These are phyloP conservation scores for Malurus splendens DNA, from an alignment of 2,797 vertebrate species.

Conservation along the genomic window DNA sequence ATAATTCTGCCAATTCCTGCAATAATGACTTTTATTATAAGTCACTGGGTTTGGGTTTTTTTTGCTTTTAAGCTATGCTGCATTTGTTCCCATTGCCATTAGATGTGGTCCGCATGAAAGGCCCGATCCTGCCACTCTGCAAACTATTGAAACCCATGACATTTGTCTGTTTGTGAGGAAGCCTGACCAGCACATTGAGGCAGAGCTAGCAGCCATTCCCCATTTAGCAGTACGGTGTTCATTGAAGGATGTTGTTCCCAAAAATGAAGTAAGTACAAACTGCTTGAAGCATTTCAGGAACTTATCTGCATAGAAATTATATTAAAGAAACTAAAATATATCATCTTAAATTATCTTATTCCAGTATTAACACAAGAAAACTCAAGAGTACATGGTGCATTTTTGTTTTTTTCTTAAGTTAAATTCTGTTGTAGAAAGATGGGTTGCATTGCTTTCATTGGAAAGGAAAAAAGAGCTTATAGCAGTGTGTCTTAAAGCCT, in stretches of 20 bases:
- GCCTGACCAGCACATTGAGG: conserved; percentile 37
- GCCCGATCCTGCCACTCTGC: not conserved
- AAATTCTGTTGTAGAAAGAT: not conserved
- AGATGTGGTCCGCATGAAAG: not conserved
- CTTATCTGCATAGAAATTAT: not conserved
- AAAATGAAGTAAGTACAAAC: conserved; percentile 66
- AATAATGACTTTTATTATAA: not conserved
- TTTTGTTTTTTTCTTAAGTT: not conserved
- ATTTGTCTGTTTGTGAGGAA: conserved; percentile 64
- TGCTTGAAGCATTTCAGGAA: not conserved
- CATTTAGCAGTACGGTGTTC: conserved; percentile 71
- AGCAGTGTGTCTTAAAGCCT: not conserved
- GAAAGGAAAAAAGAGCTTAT: not conserved
- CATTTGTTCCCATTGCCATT: conserved; percentile 13
- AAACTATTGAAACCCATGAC: conserved; percentile 29
- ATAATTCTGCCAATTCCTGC: not conserved
- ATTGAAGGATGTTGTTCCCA: conserved; percentile 73
- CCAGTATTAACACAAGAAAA: not conserved
- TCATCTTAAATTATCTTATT: not conserved
- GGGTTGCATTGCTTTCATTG: not conserved
- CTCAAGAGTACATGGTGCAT: rapidly evolving
- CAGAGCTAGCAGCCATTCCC: conserved; percentile 51
- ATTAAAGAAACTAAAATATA: not conserved
- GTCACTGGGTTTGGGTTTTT: not conserved
- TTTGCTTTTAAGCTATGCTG: not conserved